phyloP scores from a whole-genome alignment of 2,113 vertebrate genomes.

The Phaethon lepturus region DNA sequence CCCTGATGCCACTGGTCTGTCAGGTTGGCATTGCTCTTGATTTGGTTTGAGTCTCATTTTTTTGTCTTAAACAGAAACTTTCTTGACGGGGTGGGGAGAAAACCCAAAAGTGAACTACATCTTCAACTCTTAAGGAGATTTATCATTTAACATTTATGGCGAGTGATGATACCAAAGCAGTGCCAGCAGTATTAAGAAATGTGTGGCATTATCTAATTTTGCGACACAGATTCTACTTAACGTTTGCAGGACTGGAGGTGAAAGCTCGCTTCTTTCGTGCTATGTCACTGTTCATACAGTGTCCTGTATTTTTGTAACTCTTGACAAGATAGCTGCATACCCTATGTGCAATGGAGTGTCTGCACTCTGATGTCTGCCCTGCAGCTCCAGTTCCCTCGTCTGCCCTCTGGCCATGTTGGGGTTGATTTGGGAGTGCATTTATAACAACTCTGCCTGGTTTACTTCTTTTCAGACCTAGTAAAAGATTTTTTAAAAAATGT shows the following conservation, averaged over 20 bases:
- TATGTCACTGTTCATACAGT: fast-evolving
- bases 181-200: background rate
- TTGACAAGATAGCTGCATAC: too few species aligned
- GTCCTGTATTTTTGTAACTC: background rate
- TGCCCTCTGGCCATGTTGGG: fast-evolving
- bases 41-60: background rate
- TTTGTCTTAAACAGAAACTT: background rate
- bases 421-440: background rate
- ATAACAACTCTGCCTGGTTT: background rate
- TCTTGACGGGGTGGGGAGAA: fast-evolving
- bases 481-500: fast-evolving
- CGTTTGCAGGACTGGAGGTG: fast-evolving
- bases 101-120: background rate
- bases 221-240: background rate
- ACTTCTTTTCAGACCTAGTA: background rate
- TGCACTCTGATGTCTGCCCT: background rate
- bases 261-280: background rate
- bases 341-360: fast-evolving
- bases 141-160: background rate
- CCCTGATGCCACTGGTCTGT: background rate
- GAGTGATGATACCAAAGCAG: background rate
- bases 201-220: background rate
- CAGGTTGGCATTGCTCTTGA: background rate
- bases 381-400: fast-evolving
- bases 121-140: background rate